These are phyloP conservation scores for Helobdella robusta DNA, from an alignment of 2,888 invertebrate genomes.

Conservation along the genomic window DNA sequence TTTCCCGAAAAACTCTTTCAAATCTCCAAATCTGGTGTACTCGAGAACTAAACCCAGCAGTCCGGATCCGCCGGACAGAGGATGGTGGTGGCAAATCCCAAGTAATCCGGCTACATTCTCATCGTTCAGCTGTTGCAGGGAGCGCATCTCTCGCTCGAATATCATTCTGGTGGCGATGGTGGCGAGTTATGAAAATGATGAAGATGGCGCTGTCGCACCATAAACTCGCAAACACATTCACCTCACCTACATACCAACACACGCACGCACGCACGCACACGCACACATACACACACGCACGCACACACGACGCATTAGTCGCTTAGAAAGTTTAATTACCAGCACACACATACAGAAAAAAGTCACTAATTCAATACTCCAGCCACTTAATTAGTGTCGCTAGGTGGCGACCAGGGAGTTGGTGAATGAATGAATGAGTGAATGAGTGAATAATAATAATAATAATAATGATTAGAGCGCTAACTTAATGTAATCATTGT, in stretches of 20 bases:
- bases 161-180: slow-evolving; percentile 68
- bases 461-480: slow-evolving; percentile 1
- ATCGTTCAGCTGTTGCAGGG: slow-evolving; percentile 73
- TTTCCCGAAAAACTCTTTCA: slow-evolving; percentile 61
- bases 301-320: not conserved
- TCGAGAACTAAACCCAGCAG: slow-evolving; percentile 80
- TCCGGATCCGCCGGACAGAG: slow-evolving; percentile 68
- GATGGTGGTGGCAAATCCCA: slow-evolving; percentile 64
- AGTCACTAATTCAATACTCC: not conserved
- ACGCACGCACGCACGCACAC: slow-evolving; percentile 6
- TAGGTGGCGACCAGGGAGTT: not conserved
- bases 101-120: slow-evolving; percentile 72
- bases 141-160: slow-evolving; percentile 73
- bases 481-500: slow-evolving; percentile 6
- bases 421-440: no score
- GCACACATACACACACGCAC: not conserved
- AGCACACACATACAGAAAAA: not conserved
- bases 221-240: not conserved
- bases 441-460: not conserved
- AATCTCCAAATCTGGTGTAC: slow-evolving; percentile 67
- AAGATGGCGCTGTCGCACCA: not conserved
- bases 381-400: not conserved
- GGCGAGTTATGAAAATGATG: not conserved
- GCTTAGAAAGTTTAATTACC: not conserved
- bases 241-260: not conserved